Evolutionary conservation across 2,113 vertebrate species (phyloP), one percentile per base, ranked within the genome.

Genomic region (Amphilophus citrinellus): DNA sequence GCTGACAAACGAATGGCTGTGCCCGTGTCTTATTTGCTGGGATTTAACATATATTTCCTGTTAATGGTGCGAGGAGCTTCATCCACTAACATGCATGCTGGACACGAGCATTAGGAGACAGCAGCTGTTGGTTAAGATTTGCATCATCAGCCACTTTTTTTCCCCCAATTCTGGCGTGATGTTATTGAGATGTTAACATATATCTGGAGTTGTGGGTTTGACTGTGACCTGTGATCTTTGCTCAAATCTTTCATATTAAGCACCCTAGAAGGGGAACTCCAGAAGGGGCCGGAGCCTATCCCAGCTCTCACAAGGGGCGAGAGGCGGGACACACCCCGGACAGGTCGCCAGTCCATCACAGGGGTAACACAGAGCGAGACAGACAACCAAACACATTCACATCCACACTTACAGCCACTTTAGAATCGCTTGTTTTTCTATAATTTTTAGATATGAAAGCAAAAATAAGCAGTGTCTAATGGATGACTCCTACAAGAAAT

Each of bases 41-140:
- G 37, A 88, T 86, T 89, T 82, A 89, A 75, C 82, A 89, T 84
- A 88, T 83, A 87, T 91, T 94, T 91, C 88, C 87, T 90, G 87
- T 91, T 92, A 85, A 90, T 87, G 65, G 27, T 14, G 7, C 20
- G 10, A n/a, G 1, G 57, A 62, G 35, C 76, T 58, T 76, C 44
- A 77, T 65, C 44, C 77, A 81, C 50, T 39, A 42, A 65, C 80
- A 66, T 39, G 42, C 27, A 63, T 65, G 35, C 32, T 73, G 61
- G n/a, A 63, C 61, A 65, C 22, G 63, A 53, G 32, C 30, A 60
- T 27, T 76, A 17, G 42, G 66, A 60, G 20, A 53, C 47, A 71
- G 78, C 77, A 85, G 85, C 77, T 87, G 66, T 39, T 73, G 17
- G 17, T 37, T 59, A 20, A 76, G 59, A 87, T 79, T 68, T 75